Percentiles rank a stretch among this genome's conserved stretches.
Evolutionary conservation across 2,888 invertebrate species (phyloP).

Genomic region (Parnassius apollo): DNA sequence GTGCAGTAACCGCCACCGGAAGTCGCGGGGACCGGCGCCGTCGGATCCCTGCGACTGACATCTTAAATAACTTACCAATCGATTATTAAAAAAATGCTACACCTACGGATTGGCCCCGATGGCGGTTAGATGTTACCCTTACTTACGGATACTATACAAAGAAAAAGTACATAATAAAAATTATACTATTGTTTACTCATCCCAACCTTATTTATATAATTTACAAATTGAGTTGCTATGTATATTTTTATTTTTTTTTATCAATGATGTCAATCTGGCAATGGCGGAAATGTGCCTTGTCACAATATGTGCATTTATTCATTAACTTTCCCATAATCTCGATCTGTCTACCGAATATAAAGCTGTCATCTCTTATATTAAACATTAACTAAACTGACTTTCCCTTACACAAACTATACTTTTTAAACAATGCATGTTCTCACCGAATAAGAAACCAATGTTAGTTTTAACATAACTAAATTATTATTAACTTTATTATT

Average conservation of each 20-base stretch:
- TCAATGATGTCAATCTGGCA: constrained; percentile 70
- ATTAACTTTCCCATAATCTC: constrained; percentile 51
- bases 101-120: constrained; percentile 39
- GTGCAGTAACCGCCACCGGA: constrained; percentile 44
- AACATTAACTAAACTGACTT: constrained; percentile 73
- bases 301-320: constrained; percentile 62
- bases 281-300: constrained; percentile 82
- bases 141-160: constrained; percentile 72
- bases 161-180: constrained; percentile 65
- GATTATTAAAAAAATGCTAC: constrained; percentile 37
- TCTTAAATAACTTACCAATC: constrained; percentile 33
- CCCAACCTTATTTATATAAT: constrained; percentile 74
- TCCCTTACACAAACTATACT: constrained; percentile 64
- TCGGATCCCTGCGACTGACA: constrained; percentile 18
- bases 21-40: constrained; percentile 22
- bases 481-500: constrained; percentile 71
- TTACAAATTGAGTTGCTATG: constrained; percentile 68
- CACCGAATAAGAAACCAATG: constrained; percentile 64
- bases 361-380: constrained; percentile 76
- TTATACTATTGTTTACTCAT: constrained; percentile 76
- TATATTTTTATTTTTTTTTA: constrained; percentile 41
- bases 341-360: constrained; percentile 70
- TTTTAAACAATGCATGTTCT: constrained; percentile 58
- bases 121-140: constrained; percentile 61
- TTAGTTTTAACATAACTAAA: constrained; percentile 66